These are phyloP conservation scores for Lepidotrigona ventralis DNA, from an alignment of 1,140 invertebrate genomes.

Conservation along the genomic window DNA sequence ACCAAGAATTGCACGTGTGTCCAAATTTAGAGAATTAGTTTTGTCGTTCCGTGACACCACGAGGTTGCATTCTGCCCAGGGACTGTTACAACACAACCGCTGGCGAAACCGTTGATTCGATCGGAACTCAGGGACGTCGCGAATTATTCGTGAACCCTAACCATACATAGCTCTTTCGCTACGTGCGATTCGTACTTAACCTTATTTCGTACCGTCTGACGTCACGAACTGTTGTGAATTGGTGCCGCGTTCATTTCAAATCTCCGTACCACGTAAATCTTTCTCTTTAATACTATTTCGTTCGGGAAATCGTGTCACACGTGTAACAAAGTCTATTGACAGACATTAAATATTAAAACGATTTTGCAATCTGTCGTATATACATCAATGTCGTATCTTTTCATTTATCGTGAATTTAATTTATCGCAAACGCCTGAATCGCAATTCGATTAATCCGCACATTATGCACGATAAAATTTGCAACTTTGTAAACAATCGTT, in stretches of 20 bases:
- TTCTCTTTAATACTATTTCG: background rate
- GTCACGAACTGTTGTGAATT: background rate
- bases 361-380: background rate
- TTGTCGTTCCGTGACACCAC: constrained; percentile 26
- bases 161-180: background rate
- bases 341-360: background rate
- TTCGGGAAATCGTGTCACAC: background rate
- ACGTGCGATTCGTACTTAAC: background rate
- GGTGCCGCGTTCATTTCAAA: background rate
- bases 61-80: constrained; percentile 47
- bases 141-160: constrained; percentile 8
- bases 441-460: too few relatives aligned
- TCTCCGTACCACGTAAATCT: too few relatives aligned
- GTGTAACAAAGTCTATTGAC: background rate
- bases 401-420: background rate
- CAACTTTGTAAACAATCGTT: background rate
- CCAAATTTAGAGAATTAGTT: constrained; percentile 42
- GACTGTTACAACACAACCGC: constrained; percentile 55
- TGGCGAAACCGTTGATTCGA: constrained; percentile 55
- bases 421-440: background rate
- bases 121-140: constrained; percentile 44
- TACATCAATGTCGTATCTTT: background rate
- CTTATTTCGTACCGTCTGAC: constrained; percentile 7
- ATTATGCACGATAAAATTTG: background rate
- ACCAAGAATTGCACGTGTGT: constrained; percentile 39